Conservation (phyloP, 2,797 vertebrate genomes). For the Syngnathus acus region DNA sequence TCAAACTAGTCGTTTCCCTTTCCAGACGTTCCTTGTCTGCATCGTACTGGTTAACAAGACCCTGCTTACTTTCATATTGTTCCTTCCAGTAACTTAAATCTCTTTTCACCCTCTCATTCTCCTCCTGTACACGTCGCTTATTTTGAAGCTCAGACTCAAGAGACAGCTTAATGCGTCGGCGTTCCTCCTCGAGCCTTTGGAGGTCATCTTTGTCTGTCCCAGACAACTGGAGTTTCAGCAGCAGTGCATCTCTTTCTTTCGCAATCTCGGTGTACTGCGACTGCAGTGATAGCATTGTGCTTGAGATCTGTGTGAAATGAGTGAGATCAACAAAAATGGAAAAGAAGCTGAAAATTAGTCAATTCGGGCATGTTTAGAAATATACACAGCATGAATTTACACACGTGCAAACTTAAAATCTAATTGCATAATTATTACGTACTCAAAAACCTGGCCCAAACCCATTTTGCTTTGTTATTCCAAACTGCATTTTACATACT, state of each 20-base stretch:
- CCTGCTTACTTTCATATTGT: slow-evolving; percentile 79
- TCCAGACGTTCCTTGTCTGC: slow-evolving; percentile 76
- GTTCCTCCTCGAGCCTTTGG: slow-evolving; percentile 80
- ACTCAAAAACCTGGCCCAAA: not conserved
- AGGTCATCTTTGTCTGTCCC: slow-evolving; percentile 78
- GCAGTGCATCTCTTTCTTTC: slow-evolving; percentile 80
- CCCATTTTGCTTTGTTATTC: not conserved
- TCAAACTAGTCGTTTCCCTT: slow-evolving; percentile 73
- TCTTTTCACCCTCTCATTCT: slow-evolving; percentile 80
- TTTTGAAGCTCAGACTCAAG: slow-evolving; percentile 76
- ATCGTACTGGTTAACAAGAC: slow-evolving; percentile 70
- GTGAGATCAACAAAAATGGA: slow-evolving; percentile 6
- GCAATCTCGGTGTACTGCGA: slow-evolving; percentile 75
- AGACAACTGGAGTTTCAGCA: slow-evolving; percentile 78
- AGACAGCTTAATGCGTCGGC: slow-evolving; percentile 72
- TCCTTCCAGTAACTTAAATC: slow-evolving; percentile 86
- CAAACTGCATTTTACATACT: not conserved
- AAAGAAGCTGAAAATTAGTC: slow-evolving; percentile 22
- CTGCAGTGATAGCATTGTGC: slow-evolving; percentile 78
- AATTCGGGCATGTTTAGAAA: not conserved
- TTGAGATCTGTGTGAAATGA: slow-evolving; percentile 72
- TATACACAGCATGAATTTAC: not conserved
- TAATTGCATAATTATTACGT: not conserved
- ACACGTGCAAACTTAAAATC: not conserved
- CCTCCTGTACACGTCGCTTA: slow-evolving; percentile 79